Evolutionary conservation across 2,888 invertebrate genomes (phyloP).

Genomic region (Andrena bicolor): DNA sequence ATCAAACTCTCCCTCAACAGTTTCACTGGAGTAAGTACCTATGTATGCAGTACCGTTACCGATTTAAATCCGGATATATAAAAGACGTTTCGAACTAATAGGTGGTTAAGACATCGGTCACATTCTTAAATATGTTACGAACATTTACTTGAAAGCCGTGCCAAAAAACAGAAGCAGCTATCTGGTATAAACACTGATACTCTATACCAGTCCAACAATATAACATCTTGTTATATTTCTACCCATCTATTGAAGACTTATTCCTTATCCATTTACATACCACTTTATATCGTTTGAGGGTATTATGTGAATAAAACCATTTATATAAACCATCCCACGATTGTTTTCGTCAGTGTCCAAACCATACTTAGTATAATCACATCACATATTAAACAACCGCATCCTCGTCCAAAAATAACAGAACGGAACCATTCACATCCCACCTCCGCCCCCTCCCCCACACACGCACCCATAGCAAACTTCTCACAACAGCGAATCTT

Average conservation of each 20-base stretch:
- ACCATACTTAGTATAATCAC: background rate
- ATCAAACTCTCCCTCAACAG: constrained; percentile 74
- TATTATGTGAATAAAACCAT: background rate
- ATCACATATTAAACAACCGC: too few relatives aligned
- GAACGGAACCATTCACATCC: too few relatives aligned
- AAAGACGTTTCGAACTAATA: constrained; percentile 30
- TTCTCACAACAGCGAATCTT: background rate
- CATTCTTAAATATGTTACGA: constrained; percentile 74
- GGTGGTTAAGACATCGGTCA: constrained; percentile 73
- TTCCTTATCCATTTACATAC: too few relatives aligned
- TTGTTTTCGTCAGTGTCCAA: background rate
- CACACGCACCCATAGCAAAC: too few relatives aligned
- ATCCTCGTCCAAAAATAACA: too few relatives aligned
- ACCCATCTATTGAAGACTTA: background rate
- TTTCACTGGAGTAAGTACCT: constrained; percentile 74
- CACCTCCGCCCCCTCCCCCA: too few relatives aligned
- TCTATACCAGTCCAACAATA: background rate
- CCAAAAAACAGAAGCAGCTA: background rate
- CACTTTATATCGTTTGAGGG: background rate
- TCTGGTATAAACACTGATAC: background rate
- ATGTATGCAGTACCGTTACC: background rate
- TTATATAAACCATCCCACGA: background rate
- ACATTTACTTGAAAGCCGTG: constrained; percentile 40
- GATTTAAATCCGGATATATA: background rate
- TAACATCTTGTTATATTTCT: background rate